Base-by-base conservation (phyloP, 2,888 invertebrate species). In the Yponomeuta sedellus region DNA sequence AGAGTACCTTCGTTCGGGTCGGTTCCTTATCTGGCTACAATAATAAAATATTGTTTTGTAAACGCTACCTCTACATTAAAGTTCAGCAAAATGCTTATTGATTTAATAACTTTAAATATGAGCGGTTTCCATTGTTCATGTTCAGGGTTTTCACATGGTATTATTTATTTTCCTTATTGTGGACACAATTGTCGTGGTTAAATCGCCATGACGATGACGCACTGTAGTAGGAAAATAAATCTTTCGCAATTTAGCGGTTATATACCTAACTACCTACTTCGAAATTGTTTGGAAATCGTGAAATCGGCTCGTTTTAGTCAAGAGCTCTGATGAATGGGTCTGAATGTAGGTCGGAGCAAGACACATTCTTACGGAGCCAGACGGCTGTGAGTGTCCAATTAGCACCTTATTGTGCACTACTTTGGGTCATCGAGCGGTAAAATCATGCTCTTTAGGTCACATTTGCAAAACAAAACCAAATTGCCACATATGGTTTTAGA, bases 341-440 rank as follows among this genome's bases (percentile, higher is more conserved):
- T 68, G 68, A 72, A 84, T 80, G 74, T 82, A 68, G 82, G 84
- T 80, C 81, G 81, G 75, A 72, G 22, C 16, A 52, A 59, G 71
- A 72, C 66, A 81, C 75, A 72, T 70, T 69, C 20, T 12, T 71
- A 72, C 65, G 19, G 20, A 10, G 69, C 66, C 72, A 74, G 72
- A 77, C 73, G 73, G 67, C 71, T 77, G 77, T 82, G 81, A 80
- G 71, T 73, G 68, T 67, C 44, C 52, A 59, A 66, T 66, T 66
- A 68, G 66, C 67, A 65, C 64, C 62, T 64, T 59, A 28, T 67
- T 64, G 56, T 65, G 44, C 63, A 20, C n/a, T 22, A 3, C 19
- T 62, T 63, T 63, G 63, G 40, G 44, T 63, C 63, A 22, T 20
- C 39, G 22, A 40, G 39, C 34, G 39, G 39, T 62, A 63, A 40